A percentile compares a stretch with the other conserved stretches of the same genome.
Conservation (phyloP, 2,797 vertebrate genomes). For the Phyllotis vaccarum region DNA sequence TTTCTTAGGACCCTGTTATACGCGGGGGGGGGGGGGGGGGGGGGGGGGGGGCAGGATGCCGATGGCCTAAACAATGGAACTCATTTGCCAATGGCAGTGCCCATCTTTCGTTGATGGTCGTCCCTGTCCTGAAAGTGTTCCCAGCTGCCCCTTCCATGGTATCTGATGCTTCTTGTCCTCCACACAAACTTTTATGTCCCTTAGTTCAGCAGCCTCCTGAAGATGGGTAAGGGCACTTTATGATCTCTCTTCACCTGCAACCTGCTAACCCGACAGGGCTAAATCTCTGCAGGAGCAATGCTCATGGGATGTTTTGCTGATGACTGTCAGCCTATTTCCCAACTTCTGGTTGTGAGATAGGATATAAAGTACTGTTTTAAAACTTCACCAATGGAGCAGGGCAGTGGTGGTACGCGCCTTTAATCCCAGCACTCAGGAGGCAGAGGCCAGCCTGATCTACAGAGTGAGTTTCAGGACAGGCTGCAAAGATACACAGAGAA, state of each 20-base stretch:
- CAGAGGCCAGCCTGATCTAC: too few species aligned
- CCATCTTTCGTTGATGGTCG: background rate
- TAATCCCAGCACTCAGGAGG: too few species aligned
- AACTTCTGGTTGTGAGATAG: background rate
- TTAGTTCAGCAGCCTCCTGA: background rate
- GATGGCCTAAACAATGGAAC: too few species aligned
- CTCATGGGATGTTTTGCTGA: background rate
- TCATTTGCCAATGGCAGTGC: background rate
- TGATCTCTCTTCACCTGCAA: background rate
- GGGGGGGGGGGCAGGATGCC: too few species aligned
- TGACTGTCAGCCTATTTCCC: background rate
- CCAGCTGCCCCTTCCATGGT: background rate
- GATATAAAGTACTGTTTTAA: background rate
- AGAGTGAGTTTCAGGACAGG: too few species aligned
- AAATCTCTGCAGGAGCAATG: background rate
- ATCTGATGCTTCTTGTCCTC: background rate
- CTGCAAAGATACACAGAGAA: too few species aligned
- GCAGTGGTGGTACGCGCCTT: too few species aligned
- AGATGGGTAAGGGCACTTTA: accelerated
- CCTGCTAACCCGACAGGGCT: background rate
- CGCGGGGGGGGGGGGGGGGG: too few species aligned
- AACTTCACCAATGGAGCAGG: background rate
- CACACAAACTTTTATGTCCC: too few species aligned
- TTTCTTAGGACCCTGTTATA: too few species aligned
- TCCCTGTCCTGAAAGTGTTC: background rate